phyloP scores from a whole-genome alignment of 2,113 vertebrate genomes.

The Hydropotes inermis region DNA sequence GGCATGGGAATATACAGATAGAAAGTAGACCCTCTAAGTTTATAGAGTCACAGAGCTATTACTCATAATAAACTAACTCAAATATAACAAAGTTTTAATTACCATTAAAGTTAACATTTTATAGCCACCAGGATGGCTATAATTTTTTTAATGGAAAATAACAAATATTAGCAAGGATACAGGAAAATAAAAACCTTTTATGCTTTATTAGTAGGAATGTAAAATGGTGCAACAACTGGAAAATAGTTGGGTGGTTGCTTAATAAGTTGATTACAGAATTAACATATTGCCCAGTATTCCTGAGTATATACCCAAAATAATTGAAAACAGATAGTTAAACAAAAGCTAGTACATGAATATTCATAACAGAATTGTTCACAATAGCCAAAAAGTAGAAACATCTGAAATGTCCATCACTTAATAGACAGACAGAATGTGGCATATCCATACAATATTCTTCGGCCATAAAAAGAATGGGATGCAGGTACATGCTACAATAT shows the following conservation, averaged over 20 bases:
- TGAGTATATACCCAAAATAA: background rate
- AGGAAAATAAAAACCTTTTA: background rate
- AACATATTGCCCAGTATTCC: background rate
- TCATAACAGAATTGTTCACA: background rate
- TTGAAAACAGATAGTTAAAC: background rate
- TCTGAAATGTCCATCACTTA: background rate
- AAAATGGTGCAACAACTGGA: background rate
- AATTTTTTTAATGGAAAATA: background rate
- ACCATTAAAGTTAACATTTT: background rate
- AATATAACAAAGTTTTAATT: background rate
- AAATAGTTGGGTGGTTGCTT: background rate
- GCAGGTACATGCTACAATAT: background rate
- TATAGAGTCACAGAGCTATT: background rate
- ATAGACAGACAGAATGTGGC: background rate
- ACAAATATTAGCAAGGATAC: background rate
- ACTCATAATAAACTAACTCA: background rate
- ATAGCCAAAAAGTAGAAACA: background rate
- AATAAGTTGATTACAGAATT: background rate
- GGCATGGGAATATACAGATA: background rate
- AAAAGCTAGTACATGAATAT: background rate
- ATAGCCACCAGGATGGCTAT: background rate
- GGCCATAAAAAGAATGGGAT: background rate
- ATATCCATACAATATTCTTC: background rate
- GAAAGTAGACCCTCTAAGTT: background rate
- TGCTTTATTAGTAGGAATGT: background rate